A percentile compares a stretch with the other conserved stretches of the same genome.
Evolutionary conservation across 2,888 invertebrate species (phyloP).

Genomic region (Lordiphosa andalusiaca): DNA sequence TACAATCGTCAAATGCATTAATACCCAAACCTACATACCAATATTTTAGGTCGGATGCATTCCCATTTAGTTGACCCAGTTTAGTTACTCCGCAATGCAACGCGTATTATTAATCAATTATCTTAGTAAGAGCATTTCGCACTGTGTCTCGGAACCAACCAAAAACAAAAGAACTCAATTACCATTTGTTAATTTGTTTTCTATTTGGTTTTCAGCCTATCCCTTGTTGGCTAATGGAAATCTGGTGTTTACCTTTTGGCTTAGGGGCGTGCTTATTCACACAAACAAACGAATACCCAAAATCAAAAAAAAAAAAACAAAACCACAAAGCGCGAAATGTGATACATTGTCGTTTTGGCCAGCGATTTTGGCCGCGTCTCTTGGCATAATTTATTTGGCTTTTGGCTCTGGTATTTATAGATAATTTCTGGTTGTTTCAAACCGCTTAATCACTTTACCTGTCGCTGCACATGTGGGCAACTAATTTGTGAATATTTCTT

Average conservation of each 20-base stretch:
- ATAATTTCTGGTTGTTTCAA: constrained; percentile 49
- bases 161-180: neutral
- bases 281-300: constrained; percentile 15
- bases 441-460: constrained; percentile 63
- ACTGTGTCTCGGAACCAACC: neutral
- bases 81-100: neutral
- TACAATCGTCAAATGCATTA: too few species aligned
- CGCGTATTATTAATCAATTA: neutral
- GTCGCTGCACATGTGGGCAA: constrained; percentile 61
- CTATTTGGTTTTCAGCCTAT: constrained; percentile 17
- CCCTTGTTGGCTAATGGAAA: constrained; percentile 60
- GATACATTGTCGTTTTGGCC: constrained; percentile 52
- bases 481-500: constrained; percentile 62
- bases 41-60: too few species aligned
- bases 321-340: constrained; percentile 63
- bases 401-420: constrained; percentile 49
- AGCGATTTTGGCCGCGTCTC: constrained; percentile 18
- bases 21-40: too few species aligned
- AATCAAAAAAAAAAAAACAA: too few species aligned
- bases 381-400: constrained; percentile 58
- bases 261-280: constrained; percentile 41
- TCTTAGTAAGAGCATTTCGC: constrained; percentile 13
- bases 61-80: too few species aligned
- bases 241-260: constrained; percentile 55
- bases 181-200: constrained; percentile 16